Evolutionary conservation across 2,113 vertebrate genomes (phyloP).

Genomic region (Pseudorhombus dupliciocellatus): DNA sequence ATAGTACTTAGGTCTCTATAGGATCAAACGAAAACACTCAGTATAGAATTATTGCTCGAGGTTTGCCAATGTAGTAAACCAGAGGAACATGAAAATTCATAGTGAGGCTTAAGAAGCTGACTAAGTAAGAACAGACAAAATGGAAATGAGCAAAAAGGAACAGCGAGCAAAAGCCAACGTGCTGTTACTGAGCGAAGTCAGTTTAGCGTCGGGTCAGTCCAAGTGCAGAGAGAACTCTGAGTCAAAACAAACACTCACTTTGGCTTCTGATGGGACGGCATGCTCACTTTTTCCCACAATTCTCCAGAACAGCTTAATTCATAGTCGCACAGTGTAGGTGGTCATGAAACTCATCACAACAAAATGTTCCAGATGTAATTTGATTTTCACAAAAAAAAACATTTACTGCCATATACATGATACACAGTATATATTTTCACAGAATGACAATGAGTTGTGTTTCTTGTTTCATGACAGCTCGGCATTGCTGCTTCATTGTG

Average conservation of each 20-base stretch:
- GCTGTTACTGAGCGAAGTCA: constrained; percentile 67
- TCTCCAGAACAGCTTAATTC: constrained; percentile 59
- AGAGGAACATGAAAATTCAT: constrained; percentile 35
- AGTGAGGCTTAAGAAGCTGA: constrained; percentile 58
- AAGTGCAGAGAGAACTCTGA: constrained; percentile 76
- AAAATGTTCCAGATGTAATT: constrained; percentile 60
- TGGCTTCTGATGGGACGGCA: constrained; percentile 72
- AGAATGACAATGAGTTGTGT: constrained; percentile 37
- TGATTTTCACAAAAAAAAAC: constrained; percentile 42
- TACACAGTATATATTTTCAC: constrained; percentile 43
- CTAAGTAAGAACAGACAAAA: constrained; percentile 52
- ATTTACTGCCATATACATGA: constrained; percentile 33
- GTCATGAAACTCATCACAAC: constrained; percentile 61
- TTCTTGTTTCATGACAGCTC: constrained; percentile 40
- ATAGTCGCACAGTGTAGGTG: constrained; percentile 58
- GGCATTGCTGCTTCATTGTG: constrained; percentile 25
- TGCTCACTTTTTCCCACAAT: constrained; percentile 68
- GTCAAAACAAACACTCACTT: constrained; percentile 78
- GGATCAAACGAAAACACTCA: neutral
- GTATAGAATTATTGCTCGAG: constrained; percentile 13
- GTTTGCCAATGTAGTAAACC: constrained; percentile 38
- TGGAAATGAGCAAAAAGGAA: constrained; percentile 43
- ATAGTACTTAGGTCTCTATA: too few species aligned
- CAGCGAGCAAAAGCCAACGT: constrained; percentile 51
- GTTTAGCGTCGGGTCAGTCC: constrained; percentile 72